A percentile compares a stretch with the other conserved stretches of the same genome.
These are phyloP conservation scores for Agrochola lychnidis DNA, from an alignment of 2,888 invertebrate species.

Conservation along the genomic window DNA sequence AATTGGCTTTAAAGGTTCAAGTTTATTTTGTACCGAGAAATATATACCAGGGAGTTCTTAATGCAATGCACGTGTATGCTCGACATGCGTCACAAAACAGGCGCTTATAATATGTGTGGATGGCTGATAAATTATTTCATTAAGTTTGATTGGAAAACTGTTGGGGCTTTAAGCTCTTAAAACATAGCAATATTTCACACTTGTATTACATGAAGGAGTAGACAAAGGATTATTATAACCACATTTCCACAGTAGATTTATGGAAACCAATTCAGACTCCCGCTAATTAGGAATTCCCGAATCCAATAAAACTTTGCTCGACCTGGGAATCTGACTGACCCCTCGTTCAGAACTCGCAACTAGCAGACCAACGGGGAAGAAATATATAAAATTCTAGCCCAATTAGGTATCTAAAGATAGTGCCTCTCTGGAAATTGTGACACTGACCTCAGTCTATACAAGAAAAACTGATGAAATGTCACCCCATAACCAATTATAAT, in stretches of 20 bases:
- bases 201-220: not conserved
- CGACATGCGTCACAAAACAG: not conserved
- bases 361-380: no score
- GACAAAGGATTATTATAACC: not conserved
- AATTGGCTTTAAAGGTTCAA: slow-evolving; percentile 23
- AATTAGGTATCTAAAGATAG: not conserved
- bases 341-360: not conserved
- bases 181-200: not conserved
- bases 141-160: not conserved
- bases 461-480: not conserved
- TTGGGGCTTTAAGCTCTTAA: not conserved
- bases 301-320: not conserved
- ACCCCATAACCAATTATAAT: slow-evolving; percentile 22
- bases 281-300: not conserved
- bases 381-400: not conserved
- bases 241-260: not conserved
- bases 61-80: slow-evolving; percentile 33
- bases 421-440: not conserved
- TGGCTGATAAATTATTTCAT: not conserved
- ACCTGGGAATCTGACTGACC: not conserved
- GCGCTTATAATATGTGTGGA: not conserved
- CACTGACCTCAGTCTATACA: not conserved
- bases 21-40: slow-evolving; percentile 18
- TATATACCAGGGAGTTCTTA: not conserved
- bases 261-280: not conserved